Conservation (phyloP, 2,888 invertebrate species). For the Mystacides longicornis region DNA sequence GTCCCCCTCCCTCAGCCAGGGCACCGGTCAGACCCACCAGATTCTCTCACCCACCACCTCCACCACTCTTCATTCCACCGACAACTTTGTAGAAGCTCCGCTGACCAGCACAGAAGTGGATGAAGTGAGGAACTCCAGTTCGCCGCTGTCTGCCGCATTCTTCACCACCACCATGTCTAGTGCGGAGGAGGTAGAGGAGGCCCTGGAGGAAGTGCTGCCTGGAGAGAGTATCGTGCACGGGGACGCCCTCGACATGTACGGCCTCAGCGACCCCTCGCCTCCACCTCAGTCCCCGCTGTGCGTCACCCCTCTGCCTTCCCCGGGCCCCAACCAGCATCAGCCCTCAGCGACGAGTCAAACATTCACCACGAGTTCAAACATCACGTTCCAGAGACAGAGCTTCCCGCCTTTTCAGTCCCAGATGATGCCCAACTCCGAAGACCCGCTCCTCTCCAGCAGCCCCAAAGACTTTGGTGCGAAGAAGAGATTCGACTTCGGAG, state of each 20-base stretch:
- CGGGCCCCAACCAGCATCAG: constrained; percentile 34
- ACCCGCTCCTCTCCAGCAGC: constrained; percentile 74
- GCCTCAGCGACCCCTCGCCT: constrained; percentile 52
- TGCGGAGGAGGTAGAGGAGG: constrained; percentile 81
- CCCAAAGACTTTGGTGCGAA: constrained; percentile 67
- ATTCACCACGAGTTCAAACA: constrained; percentile 38
- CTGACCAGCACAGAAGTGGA: constrained; percentile 41
- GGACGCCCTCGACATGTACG: constrained; percentile 40
- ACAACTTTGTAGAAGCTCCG: constrained; percentile 21
- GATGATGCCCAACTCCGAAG: constrained; percentile 84
- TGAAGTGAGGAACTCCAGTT: constrained; percentile 66
- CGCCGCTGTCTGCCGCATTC: constrained; percentile 75
- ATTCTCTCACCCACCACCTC: constrained; percentile 33
- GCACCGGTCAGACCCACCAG: constrained; percentile 32
- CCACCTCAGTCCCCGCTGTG: constrained; percentile 53
- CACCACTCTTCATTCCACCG: constrained; percentile 18
- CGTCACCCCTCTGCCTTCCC: constrained; percentile 50
- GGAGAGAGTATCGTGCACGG: constrained; percentile 60
- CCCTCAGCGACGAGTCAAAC: constrained; percentile 33
- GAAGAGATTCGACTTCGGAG: constrained; percentile 49
- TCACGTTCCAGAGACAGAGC: constrained; percentile 36
- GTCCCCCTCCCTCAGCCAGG: constrained; percentile 41
- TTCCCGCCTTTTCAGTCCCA: constrained; percentile 60
- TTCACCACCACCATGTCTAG: constrained; percentile 80
- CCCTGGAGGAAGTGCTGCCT: constrained; percentile 74